A percentile compares a stretch with the other conserved stretches of the same genome.
Evolutionary conservation across 2,797 vertebrate species (phyloP).

Genomic region (Sebastes iracundus): DNA sequence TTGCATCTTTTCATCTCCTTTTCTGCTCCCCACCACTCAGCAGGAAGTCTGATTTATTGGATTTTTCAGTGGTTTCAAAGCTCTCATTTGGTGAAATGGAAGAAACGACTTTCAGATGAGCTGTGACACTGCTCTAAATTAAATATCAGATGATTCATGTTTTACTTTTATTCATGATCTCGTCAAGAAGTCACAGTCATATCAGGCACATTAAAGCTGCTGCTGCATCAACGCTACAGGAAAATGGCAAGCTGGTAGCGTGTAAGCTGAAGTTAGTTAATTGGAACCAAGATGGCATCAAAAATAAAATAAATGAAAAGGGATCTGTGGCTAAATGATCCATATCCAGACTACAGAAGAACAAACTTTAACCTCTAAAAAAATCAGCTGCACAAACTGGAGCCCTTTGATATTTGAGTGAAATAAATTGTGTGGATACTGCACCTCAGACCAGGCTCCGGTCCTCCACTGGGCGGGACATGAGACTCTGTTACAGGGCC

Average conservation of each 20-base stretch:
- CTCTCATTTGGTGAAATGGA: not conserved
- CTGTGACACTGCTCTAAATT: not conserved
- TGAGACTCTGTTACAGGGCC: constrained; percentile 86
- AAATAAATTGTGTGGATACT: not conserved
- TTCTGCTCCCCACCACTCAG: not conserved
- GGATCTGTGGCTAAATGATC: not conserved
- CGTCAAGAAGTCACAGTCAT: not conserved
- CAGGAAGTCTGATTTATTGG: not conserved
- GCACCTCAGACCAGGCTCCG: constrained; percentile 92
- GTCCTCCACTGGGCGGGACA: constrained; percentile 93
- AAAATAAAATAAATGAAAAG: not conserved
- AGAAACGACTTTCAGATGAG: not conserved
- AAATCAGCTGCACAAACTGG: not conserved
- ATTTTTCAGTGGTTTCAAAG: not conserved
- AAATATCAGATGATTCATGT: not conserved
- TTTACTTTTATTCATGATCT: not conserved
- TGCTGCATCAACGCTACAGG: not conserved
- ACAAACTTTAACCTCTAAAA: not conserved
- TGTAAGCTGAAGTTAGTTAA: not conserved
- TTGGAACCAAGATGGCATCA: not conserved
- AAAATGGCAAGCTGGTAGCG: not conserved
- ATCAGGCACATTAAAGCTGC: not conserved
- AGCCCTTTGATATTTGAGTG: not conserved
- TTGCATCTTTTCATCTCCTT: not conserved
- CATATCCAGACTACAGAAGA: not conserved